These are phyloP conservation scores for Anolis apletophallus DNA, from an alignment of 2,797 vertebrate species.

Conservation along the genomic window DNA sequence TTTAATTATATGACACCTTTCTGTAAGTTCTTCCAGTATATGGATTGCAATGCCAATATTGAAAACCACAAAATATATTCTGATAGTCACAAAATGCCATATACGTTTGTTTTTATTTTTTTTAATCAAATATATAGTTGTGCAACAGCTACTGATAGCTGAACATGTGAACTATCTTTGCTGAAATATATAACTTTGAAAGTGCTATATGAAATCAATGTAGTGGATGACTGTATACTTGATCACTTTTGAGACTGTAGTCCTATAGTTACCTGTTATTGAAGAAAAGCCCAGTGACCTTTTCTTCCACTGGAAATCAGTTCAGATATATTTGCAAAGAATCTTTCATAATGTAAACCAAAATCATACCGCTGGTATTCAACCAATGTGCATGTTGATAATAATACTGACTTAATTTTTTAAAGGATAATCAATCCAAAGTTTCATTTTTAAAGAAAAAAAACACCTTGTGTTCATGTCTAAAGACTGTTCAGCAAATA, in stretches of 20 bases:
- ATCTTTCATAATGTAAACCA: not conserved
- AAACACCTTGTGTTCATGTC: not conserved
- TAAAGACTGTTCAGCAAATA: constrained; percentile 23
- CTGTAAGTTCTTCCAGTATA: too few relatives aligned
- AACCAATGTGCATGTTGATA: constrained; percentile 2
- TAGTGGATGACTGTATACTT: not conserved
- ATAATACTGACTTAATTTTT: not conserved
- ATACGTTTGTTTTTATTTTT: too few relatives aligned
- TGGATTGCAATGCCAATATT: too few relatives aligned
- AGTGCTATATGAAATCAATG: not conserved
- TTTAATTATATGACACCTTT: too few relatives aligned
- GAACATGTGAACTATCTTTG: not conserved
- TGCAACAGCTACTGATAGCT: too few relatives aligned
- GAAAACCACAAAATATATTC: too few relatives aligned
- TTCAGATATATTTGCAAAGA: not conserved
- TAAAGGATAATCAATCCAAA: not conserved
- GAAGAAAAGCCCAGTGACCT: not conserved
- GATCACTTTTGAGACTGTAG: not conserved
- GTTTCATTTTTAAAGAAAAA: not conserved
- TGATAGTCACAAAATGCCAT: too few relatives aligned
- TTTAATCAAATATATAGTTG: too few relatives aligned
- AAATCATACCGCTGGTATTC: not conserved
- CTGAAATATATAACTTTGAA: not conserved
- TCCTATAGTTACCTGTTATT: not conserved
- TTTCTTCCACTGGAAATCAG: not conserved